Base-by-base conservation (phyloP, 2,888 invertebrate species). In the Acleris literana region DNA sequence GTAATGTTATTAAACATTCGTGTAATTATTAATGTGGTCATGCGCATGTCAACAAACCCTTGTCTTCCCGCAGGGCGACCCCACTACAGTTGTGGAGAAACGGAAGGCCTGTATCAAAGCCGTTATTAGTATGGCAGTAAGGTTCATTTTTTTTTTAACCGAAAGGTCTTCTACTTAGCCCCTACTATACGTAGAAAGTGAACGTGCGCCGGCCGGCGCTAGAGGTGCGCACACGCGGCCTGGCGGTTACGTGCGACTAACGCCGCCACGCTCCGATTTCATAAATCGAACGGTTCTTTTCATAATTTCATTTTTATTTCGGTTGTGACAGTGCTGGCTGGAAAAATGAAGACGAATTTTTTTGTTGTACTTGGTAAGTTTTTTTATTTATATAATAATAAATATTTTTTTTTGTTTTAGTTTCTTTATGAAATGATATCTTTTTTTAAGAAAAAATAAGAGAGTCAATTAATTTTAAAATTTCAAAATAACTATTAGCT, bases 11-110 rank as follows among this genome's bases (percentile, higher is more conserved):
- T 63, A 59, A 22, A 25, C 39, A 43, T 55, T 60, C 52, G 58
- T 56, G 63, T 39, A 55, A 51, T 48, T 57, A 70, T 68, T 73
- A 53, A 64, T 63, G 59, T 51, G 51, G 33, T 67, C 53, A 60
- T 61, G 68, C 63, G 66, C 78, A 80, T 82, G 88, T 87, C 88
- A 90, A 87, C 85, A 90, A 88, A 88, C 88, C 88, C 85, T 86
- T 74, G 70, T 79, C 80, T 89, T 89, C 86, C 90, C 85, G 80
- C 77, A 80, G 77, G 77, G 73, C 76, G 78, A 77, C 90, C 90
- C 90, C 89, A 84, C 91, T 81, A 88, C 79, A 17, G 39, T 39
- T 13, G 39, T 3, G 13, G 39, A 39, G 39, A 13, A 39, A 39
- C 39, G 39, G 13, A 39, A 39, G 39, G 13, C 39, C 13, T 13